Evolutionary conservation across 1,140 invertebrate species (phyloP), one percentile per base, ranked within the genome.

Genomic region (Coptotermes formosanus): DNA sequence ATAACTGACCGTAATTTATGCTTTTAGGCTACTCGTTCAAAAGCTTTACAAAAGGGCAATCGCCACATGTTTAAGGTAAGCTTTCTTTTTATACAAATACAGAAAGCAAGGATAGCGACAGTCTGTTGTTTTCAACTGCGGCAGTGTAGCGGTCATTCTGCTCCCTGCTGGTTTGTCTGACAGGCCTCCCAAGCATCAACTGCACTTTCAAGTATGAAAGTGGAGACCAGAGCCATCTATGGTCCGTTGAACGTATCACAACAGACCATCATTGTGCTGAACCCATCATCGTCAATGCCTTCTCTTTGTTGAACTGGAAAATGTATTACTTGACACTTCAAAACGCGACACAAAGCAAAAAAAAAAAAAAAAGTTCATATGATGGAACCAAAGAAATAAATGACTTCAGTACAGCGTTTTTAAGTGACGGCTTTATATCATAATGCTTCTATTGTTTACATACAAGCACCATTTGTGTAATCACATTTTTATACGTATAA

Each of bases 191-290:
- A 30, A 8, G 64, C n/a, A 75, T 9, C 64, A 75, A 25, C 64
- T 75, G 64, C 64, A 75, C 25, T 7, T 30, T n/a, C 9, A 75
- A 75, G 64, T 75, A 75, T 75, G 64, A 75, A 75, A 75, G 64
- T 75, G 64, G 64, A 75, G 64, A 75, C 64, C 14, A 75, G 64
- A 75, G 64, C 64, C 64, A 75, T 75, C 64, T 75, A 75, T 75
- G 64, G 25, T 30, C 64, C 64, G 64, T n/a, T 75, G n/a, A 75
- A 2, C 25, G 64, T 75, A 75, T 75, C n/a, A 75, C n/a, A 75
- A 75, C 64, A 75, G 64, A 75, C n/a, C 64, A 75, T 30, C 64
- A 25, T 1, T 75, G 64, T 55, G 19, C 25, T 75, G 2, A n/a
- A 30, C 64, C 64, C 59, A n/a, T 64, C 59, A 75, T 75, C 64